Evolutionary conservation across 2,888 invertebrate species (phyloP).

Genomic region (Macropis europaea): DNA sequence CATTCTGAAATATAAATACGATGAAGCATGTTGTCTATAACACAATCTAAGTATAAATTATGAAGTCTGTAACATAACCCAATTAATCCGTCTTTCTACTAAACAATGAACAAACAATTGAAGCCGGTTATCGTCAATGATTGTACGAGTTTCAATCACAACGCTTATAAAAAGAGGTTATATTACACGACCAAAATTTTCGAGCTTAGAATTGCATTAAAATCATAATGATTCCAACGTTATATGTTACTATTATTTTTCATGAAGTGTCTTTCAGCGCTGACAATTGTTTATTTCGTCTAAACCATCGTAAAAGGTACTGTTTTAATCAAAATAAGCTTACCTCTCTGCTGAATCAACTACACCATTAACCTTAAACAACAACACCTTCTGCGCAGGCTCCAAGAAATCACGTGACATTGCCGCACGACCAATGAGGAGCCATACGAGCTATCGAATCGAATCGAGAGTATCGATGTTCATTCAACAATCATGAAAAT

Average conservation of each 20-base stretch:
- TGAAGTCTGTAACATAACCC: no score
- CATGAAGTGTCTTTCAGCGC: neutral
- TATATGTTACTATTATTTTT: neutral
- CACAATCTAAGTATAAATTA: no score
- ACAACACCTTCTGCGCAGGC: constrained; percentile 29
- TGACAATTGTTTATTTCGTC: neutral
- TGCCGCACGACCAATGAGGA: constrained; percentile 5
- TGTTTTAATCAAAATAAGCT: neutral
- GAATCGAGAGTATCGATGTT: constrained; percentile 32
- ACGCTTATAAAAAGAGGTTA: constrained; percentile 20
- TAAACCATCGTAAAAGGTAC: neutral
- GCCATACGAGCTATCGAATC: constrained; percentile 17
- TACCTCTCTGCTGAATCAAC: constrained; percentile 40
- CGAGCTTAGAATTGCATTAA: neutral
- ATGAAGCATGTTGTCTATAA: no score
- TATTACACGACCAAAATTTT: neutral
- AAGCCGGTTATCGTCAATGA: neutral
- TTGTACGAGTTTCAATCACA: neutral
- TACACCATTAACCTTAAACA: neutral
- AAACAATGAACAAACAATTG: neutral
- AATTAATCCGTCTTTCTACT: no score
- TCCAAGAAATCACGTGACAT: constrained; percentile 12
- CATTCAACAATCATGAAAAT: constrained; percentile 5
- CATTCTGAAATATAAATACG: constrained; percentile 55
- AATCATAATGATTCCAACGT: neutral